Base-by-base conservation (phyloP, 23 tunicate species). In the Halocynthia roretzi region DNA sequence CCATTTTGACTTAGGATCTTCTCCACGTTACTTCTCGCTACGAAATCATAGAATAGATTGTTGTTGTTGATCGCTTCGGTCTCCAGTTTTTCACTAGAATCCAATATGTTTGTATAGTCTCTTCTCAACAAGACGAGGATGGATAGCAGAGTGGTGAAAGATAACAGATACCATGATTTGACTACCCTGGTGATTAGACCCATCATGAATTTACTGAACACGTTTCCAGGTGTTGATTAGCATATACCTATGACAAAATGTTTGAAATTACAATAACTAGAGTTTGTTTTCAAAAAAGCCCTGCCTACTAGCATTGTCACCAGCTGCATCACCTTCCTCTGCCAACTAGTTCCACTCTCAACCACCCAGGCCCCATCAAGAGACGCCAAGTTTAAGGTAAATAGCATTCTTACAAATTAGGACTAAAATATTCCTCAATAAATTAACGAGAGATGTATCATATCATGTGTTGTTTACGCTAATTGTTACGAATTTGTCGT, bases 181-280 rank as follows among this genome's bases (percentile, higher is more conserved):
- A n/a, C 19, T 20, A 70, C 17, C 8, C 18, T 70, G n/a, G 54
- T 49, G 53, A 53, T 5, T 8, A 54, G n/a, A 10, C 60, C 78
- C 78, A 74, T 74, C 15, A 17, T 71, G n/a, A 15, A 20, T 48
- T 65, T 48, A 71, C 76, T 54, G 9, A 7, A 54, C 78, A 19
- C 53, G 57, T 55, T 49, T 80, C 91, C 84, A 80, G 8, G 84
- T 86, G 70, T 86, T 86, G 57, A 86, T 80, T 51, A 86, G 72
- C 84, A 86, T 80, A 64, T 86, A 86, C 71, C 91, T 86, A 70
- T 6, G 63, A 74, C 2, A 14, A 15, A 67, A 62, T 67, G 44
- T 31, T 31, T 31, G 44, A 31, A 31, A 31, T 31, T 31, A 31
- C 44, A 31, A 0, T 0, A 31, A 31, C 44, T 31, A 31, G 44